Conservation (phyloP, 2,888 invertebrate species). For the Augochlorella aurata region DNA sequence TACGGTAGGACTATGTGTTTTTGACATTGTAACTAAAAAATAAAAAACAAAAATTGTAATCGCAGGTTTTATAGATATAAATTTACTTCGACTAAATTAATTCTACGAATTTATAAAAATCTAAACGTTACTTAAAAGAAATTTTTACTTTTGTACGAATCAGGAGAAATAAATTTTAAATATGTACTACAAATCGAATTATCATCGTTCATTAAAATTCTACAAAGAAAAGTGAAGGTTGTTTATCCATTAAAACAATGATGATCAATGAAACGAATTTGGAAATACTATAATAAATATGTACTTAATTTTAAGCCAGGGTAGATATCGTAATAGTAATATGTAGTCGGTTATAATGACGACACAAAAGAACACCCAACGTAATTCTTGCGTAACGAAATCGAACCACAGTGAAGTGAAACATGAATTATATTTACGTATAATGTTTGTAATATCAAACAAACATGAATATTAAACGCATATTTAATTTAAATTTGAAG, state of each 20-base stretch:
- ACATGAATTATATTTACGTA: background rate
- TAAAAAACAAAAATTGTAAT: conserved; percentile 30
- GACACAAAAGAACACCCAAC: conserved; percentile 22
- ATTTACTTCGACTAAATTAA: background rate
- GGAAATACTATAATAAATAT: conserved; percentile 1
- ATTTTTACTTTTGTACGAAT: background rate
- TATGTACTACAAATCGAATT: background rate
- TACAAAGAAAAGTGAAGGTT: background rate
- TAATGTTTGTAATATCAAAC: background rate
- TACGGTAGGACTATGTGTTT: conserved; percentile 85
- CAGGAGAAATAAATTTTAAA: background rate
- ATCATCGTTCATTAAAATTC: background rate
- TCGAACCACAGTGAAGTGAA: background rate
- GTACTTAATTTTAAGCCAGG: conserved; percentile 11
- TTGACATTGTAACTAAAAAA: conserved; percentile 83
- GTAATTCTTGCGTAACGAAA: conserved; percentile 15
- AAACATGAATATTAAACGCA: background rate
- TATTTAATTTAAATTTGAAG: conserved; percentile 1
- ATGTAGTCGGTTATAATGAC: conserved; percentile 26
- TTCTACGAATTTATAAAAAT: background rate
- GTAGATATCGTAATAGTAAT: conserved; percentile 3
- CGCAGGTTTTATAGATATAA: background rate
- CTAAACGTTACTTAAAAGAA: background rate
- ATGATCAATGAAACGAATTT: conserved; percentile 4
- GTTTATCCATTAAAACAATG: background rate